phyloP scores from a whole-genome alignment of 1,140 invertebrate species.

The Manduca sexta region DNA sequence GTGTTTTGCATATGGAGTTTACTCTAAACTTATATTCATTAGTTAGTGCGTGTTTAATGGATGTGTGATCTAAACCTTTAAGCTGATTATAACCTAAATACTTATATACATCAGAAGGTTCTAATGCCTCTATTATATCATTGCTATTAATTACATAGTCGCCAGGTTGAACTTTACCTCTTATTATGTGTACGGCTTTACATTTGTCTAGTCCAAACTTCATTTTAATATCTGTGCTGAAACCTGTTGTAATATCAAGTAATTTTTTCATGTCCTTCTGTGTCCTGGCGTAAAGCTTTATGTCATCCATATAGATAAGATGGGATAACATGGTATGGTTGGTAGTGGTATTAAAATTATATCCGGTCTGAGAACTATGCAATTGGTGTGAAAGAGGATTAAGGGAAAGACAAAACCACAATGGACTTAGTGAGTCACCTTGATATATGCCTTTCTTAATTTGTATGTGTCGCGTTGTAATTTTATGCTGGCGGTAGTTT shows the following conservation, averaged over 20 bases:
- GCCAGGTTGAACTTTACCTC: slow-evolving; percentile 12
- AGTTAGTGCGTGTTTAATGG: slow-evolving; percentile 15
- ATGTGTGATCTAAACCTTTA: slow-evolving; percentile 17
- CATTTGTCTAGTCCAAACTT: slow-evolving; percentile 11
- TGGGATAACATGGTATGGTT: too few relatives aligned
- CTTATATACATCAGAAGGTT: slow-evolving; percentile 23
- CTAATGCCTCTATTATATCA: slow-evolving; percentile 12
- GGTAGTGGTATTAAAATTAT: neutral
- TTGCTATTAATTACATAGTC: slow-evolving; percentile 6
- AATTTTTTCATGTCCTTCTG: too few relatives aligned
- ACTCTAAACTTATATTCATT: slow-evolving; percentile 17
- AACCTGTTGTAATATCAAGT: too few relatives aligned
- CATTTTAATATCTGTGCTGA: too few relatives aligned
- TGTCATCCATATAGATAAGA: too few relatives aligned
- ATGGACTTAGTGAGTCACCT: neutral
- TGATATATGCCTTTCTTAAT: neutral
- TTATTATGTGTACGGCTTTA: slow-evolving; percentile 20
- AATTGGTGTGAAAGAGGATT: neutral
- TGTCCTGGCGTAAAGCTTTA: too few relatives aligned
- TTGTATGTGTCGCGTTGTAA: too few relatives aligned
- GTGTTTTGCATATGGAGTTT: slow-evolving; percentile 8
- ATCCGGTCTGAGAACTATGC: neutral
- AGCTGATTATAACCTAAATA: slow-evolving; percentile 23
- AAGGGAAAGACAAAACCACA: neutral
- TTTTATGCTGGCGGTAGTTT: too few relatives aligned